phyloP scores from a whole-genome alignment of 2,113 vertebrate genomes.

The Albula glossodonta region DNA sequence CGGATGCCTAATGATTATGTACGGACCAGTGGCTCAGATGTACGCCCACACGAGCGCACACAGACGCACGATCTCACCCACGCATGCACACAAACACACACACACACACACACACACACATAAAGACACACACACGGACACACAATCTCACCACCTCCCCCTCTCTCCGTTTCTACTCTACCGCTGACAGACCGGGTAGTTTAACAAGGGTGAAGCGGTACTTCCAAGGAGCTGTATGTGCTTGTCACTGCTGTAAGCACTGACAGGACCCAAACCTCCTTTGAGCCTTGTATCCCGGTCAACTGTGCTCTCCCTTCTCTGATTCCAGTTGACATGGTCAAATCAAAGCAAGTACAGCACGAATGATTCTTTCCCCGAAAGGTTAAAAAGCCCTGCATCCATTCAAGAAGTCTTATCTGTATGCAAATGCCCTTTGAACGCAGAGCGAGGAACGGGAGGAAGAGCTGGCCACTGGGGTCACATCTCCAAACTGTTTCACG shows the following conservation, averaged over 20 bases:
- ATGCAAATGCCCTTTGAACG: conserved; percentile 52
- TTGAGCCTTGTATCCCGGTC: background rate
- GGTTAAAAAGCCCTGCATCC: background rate
- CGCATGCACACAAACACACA: background rate
- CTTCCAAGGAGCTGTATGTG: background rate
- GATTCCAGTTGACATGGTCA: background rate
- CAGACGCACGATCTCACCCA: background rate
- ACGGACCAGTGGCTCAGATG: background rate
- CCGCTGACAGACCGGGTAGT: background rate
- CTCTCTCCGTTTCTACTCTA: background rate
- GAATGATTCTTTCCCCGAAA: conserved; percentile 23
- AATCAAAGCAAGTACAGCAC: conserved; percentile 19
- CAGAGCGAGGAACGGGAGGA: conserved; percentile 29
- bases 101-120: background rate
- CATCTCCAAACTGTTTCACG: conserved; percentile 32
- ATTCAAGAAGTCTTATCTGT: conserved; percentile 52
- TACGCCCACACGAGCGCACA: background rate
- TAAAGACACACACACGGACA: background rate
- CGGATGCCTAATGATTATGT: no score
- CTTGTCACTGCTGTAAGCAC: background rate
- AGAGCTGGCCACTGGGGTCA: conserved; percentile 20
- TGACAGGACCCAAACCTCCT: background rate
- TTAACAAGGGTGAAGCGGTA: background rate
- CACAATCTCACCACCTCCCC: background rate
- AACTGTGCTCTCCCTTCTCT: background rate